Conservation (phyloP, 2,888 invertebrate genomes). For the Cyclophora albipunctata region DNA sequence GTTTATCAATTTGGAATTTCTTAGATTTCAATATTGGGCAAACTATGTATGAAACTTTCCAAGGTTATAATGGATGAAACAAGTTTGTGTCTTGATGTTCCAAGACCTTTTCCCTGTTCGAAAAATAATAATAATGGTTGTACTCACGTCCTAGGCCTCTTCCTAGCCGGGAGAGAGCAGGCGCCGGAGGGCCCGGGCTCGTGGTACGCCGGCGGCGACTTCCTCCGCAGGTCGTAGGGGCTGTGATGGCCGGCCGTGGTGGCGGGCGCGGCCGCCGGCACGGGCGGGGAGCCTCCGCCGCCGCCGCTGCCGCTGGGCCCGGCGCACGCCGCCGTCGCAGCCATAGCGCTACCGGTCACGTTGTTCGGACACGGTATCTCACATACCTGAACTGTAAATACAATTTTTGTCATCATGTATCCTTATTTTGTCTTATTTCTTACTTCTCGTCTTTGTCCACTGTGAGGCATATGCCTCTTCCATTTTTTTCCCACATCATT, state of each 20-base stretch:
- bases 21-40: no score
- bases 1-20: no score
- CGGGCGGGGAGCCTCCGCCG: constrained; percentile 69
- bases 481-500: no score
- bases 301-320: constrained; percentile 73
- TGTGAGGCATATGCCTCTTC: no score
- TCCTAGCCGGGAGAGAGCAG: constrained; percentile 87
- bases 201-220: constrained; percentile 84
- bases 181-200: constrained; percentile 79
- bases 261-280: constrained; percentile 77
- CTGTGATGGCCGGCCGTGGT: constrained; percentile 87
- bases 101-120: no score
- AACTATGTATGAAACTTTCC: no score
- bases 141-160: constrained; percentile 83
- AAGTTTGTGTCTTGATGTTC: no score
- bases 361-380: constrained; percentile 83
- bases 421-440: not conserved
- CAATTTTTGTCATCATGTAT: not conserved
- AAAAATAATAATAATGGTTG: not conserved
- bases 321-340: constrained; percentile 63
- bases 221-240: constrained; percentile 91
- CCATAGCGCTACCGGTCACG: constrained; percentile 73
- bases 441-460: no score
- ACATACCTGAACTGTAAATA: constrained; percentile 82
- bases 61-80: no score